A percentile compares a stretch with the other conserved stretches of the same genome.
phyloP scores from a whole-genome alignment of 2,888 invertebrate genomes.

The Parelbella ahira region DNA sequence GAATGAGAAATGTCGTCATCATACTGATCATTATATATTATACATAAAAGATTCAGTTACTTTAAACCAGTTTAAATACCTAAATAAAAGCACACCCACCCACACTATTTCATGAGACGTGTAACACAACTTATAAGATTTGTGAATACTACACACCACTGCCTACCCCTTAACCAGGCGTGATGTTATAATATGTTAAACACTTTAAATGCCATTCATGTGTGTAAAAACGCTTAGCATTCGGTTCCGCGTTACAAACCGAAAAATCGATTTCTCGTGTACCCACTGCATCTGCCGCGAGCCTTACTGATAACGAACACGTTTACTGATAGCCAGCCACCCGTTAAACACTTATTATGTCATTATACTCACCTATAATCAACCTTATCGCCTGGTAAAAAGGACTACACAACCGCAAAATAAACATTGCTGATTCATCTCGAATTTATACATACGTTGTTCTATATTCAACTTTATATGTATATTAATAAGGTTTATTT shows the following conservation, averaged over 20 bases:
- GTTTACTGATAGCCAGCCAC: conserved; percentile 31
- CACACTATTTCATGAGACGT: too few species aligned
- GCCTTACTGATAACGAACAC: conserved; percentile 42
- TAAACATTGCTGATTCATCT: conserved; percentile 23
- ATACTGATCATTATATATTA: too few species aligned
- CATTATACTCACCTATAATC: conserved; percentile 22
- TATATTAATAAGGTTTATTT: not conserved
- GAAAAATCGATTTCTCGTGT: conserved; percentile 28
- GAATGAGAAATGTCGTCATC: too few species aligned
- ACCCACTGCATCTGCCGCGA: conserved; percentile 23
- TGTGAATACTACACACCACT: too few species aligned
- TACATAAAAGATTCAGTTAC: too few species aligned
- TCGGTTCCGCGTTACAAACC: conserved; percentile 10
- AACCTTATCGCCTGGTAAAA: conserved; percentile 22
- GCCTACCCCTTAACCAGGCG: too few species aligned
- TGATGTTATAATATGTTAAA: too few species aligned
- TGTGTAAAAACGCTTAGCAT: too few species aligned
- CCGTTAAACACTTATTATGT: conserved; percentile 3
- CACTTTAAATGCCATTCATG: too few species aligned
- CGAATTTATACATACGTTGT: not conserved
- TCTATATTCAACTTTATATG: conserved; percentile 1
- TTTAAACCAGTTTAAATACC: too few species aligned
- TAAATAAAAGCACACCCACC: too few species aligned
- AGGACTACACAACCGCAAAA: conserved; percentile 7
- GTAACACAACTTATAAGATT: too few species aligned